Percentiles rank a stretch among this genome's conserved stretches.
Conservation (phyloP, 2,113 vertebrate genomes). For the Amblyornis subalaris region DNA sequence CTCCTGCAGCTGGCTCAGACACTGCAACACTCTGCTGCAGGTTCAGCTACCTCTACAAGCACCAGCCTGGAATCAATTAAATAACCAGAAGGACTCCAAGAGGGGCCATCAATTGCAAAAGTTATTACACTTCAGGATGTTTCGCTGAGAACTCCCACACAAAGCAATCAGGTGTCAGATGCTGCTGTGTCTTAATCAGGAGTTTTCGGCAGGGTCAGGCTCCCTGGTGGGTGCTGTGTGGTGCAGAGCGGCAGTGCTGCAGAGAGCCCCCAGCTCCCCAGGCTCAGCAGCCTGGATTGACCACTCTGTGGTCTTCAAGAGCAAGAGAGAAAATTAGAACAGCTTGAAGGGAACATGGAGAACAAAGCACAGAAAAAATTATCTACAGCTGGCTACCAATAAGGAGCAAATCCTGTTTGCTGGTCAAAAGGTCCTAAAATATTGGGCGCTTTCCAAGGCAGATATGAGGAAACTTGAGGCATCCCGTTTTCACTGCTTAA, state of each 20-base stretch:
- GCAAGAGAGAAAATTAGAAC: background rate
- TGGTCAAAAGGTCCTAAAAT: background rate
- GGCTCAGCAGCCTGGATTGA: background rate
- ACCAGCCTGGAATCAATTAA: constrained; percentile 23
- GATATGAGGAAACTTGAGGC: background rate
- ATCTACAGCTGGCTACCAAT: background rate
- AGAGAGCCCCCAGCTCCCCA: rapidly evolving
- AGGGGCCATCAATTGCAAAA: background rate
- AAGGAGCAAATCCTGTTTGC: background rate
- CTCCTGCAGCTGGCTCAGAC: too few relatives aligned
- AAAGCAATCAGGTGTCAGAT: background rate
- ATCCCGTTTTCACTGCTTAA: background rate
- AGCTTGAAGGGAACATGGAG: background rate
- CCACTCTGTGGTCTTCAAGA: background rate
- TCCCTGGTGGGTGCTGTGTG: background rate
- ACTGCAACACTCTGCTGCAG: too few relatives aligned
- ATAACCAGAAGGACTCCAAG: background rate
- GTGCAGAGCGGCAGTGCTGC: rapidly evolving
- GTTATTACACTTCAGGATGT: background rate
- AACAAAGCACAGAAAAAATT: background rate
- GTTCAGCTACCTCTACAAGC: too few relatives aligned
- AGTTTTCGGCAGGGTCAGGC: background rate
- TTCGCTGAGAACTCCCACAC: background rate
- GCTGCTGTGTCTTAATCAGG: background rate
- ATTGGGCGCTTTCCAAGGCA: background rate